A percentile compares a stretch with the other conserved stretches of the same genome.
Conservation (phyloP, 2,888 invertebrate genomes). For the Chrysolina americana region DNA sequence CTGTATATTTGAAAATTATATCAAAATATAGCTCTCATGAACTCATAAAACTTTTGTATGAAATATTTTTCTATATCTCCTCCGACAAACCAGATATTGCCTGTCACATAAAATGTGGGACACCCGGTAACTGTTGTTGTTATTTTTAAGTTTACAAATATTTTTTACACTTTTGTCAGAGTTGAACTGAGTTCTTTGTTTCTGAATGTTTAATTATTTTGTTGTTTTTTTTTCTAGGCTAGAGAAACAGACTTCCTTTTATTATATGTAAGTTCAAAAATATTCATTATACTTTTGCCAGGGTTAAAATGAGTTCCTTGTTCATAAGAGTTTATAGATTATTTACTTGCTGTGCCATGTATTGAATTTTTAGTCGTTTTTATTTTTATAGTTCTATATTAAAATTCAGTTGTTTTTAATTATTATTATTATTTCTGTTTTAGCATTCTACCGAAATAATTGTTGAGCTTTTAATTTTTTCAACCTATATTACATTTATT, state of each 20-base stretch:
- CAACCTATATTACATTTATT: slow-evolving; percentile 4
- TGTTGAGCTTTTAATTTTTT: background rate
- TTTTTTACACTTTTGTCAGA: background rate
- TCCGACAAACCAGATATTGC: too few species aligned
- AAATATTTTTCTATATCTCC: too few species aligned
- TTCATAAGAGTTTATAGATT: background rate
- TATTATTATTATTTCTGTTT: background rate
- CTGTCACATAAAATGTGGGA: too few species aligned
- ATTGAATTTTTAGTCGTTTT: background rate
- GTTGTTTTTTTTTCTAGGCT: too few species aligned
- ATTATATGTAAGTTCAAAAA: too few species aligned
- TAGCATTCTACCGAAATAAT: background rate
- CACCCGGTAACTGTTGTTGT: too few species aligned
- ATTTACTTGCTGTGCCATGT: background rate
- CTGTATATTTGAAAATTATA: too few species aligned
- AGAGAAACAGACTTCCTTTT: too few species aligned
- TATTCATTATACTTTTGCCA: too few species aligned
- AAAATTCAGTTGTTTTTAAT: background rate
- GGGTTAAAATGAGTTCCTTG: too few species aligned
- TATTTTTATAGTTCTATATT: background rate
- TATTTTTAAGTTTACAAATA: background rate
- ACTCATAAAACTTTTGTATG: too few species aligned
- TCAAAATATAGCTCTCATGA: too few species aligned
- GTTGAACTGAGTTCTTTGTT: background rate
- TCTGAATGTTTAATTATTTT: background rate